phyloP scores from a whole-genome alignment of 2,888 invertebrate species.

The Cheilosia urbana region DNA sequence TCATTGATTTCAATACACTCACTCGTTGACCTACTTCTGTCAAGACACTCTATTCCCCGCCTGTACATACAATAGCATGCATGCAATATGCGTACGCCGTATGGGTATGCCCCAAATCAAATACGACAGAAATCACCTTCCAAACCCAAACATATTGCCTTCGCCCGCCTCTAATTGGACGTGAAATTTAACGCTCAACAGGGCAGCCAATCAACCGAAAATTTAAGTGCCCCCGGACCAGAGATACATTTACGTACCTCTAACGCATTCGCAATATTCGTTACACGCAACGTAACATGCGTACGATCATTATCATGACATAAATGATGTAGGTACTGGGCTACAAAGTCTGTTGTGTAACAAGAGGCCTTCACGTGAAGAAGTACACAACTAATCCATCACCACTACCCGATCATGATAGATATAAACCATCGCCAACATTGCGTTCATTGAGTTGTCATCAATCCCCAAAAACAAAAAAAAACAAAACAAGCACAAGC shows the following conservation, averaged over 20 bases:
- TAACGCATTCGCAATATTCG: slow-evolving; percentile 8
- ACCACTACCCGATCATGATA: slow-evolving; percentile 44
- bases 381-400: slow-evolving; percentile 52
- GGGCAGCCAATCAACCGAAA: slow-evolving; percentile 61
- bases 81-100: too few species aligned
- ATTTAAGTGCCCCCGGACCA: slow-evolving; percentile 13
- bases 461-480: slow-evolving; percentile 18
- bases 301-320: slow-evolving; percentile 40
- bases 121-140: neutral
- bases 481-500: neutral
- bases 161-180: slow-evolving; percentile 20
- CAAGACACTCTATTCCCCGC: neutral
- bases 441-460: slow-evolving; percentile 47
- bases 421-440: slow-evolving; percentile 48
- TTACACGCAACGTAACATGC: slow-evolving; percentile 46
- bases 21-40: neutral
- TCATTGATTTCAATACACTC: neutral
- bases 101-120: neutral
- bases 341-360: slow-evolving; percentile 55
- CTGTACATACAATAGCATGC: neutral
- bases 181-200: slow-evolving; percentile 48
- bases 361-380: slow-evolving; percentile 11
- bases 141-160: slow-evolving; percentile 19
- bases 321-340: slow-evolving; percentile 9
- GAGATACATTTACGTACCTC: slow-evolving; percentile 5